Evolutionary conservation across 2,113 vertebrate species (phyloP), one percentile per base, ranked within the genome.

Genomic region (Heterotis niloticus): DNA sequence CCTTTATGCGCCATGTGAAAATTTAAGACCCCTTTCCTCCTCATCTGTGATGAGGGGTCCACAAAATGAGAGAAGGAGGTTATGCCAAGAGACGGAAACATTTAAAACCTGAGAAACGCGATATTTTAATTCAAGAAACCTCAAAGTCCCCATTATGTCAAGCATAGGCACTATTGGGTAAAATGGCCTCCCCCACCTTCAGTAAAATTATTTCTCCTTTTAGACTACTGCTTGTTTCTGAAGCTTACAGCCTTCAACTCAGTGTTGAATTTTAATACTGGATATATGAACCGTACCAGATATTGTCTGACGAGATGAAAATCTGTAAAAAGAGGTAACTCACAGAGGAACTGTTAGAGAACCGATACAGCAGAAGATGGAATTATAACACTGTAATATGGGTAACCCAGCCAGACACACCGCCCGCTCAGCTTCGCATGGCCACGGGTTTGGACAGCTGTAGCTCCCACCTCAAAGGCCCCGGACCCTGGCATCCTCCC

Each of bases 51-150:
- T 90, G 89, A 87, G 78, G 86, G 89, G 88, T 90, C 83, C 88
- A 85, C 83, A 85, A 89, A 87, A 92, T 89, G 86, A 90, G 89
- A 88, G 90, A 84, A 82, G 87, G 88, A 90, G 89, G 85, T 85
- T 90, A 90, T 83, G 85, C 86, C 86, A 87, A 83, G 88, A 87
- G 87, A 88, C 80, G 83, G 81, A 88, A 82, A 84, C 85, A 78
- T 74, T 73, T 71, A 79, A 64, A 79, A 72, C 24, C n/a, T 18
- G 24, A 64, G 28, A 80, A 60, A 70, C 73, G 62, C 9, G 14
- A 76, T 29, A 62, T 51, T 69, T 34, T 59, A 59, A 80, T 80
- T 76, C 56, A 57, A 60, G 65, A 86, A 86, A 83, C 82, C 78
- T 90, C 87, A 84, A 83, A 78, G 88, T 90, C 87, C 26, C 54